Evolutionary conservation across 2,797 vertebrate genomes (phyloP).

Genomic region (Schizopygopsis pylzovi): DNA sequence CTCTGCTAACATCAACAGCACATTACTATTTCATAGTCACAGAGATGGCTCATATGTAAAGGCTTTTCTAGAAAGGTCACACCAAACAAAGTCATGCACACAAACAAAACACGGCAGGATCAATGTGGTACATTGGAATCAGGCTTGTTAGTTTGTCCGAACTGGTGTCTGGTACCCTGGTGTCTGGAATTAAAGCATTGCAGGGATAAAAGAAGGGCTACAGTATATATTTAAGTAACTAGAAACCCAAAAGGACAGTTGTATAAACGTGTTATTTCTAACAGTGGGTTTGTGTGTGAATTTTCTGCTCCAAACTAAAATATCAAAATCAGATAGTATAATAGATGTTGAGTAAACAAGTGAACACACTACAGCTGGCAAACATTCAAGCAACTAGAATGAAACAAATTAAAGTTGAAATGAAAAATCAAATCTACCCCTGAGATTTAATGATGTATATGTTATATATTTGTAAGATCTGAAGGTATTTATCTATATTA

Average conservation of each 20-base stretch:
- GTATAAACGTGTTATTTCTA: background rate
- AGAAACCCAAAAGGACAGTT: background rate
- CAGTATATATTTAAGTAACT: background rate
- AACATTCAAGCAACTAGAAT: background rate
- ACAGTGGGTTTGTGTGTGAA: background rate
- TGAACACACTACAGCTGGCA: background rate
- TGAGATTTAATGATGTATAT: background rate
- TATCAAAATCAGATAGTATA: background rate
- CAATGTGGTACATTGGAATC: background rate
- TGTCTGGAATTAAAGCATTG: background rate
- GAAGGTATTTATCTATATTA: background rate
- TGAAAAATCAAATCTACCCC: too few species aligned
- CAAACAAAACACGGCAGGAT: conserved; percentile 1
- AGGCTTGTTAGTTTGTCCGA: background rate
- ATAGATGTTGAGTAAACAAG: background rate
- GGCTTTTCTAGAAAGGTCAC: conserved; percentile 29
- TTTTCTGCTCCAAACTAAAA: background rate
- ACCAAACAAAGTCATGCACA: background rate
- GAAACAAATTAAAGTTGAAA: too few species aligned
- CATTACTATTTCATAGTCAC: conserved; percentile 25
- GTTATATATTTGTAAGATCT: background rate
- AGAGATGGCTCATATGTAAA: conserved; percentile 23
- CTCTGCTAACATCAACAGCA: conserved; percentile 25
- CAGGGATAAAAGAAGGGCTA: background rate
- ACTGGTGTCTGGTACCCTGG: background rate